Evolutionary conservation across 2,113 vertebrate genomes (phyloP), one percentile per base, ranked within the genome.

Genomic region (Poeciliopsis prolifica): DNA sequence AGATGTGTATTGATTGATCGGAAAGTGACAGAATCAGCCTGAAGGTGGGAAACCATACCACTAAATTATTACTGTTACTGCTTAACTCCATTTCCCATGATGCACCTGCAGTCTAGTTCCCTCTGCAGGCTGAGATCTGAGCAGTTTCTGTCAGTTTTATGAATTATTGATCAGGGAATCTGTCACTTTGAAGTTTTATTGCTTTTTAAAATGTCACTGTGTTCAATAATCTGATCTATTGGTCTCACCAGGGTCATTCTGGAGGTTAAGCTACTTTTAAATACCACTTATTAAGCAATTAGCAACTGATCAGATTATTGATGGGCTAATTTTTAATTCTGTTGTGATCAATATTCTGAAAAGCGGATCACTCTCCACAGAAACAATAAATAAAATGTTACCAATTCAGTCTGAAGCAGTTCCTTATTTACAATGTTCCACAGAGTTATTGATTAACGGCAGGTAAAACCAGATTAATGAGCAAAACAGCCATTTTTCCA

Each of bases 171-270:
- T 58, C 44, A 37, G n/a, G 7, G 61, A 31, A 14, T 29, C 19
- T 24, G 24, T 51, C 66, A 29, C 67, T 42, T 42, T 35, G 15
- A 72, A 48, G 51, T 61, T 61, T 60, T 72, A 44, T 61, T 78
- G 48, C 37, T 66, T 30, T 61, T 24, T 10, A 4, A 9, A 17
- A 31, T 29, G 60, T 70, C 61, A 19, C 30, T 71, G n/a, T 60
- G 31, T n/a, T 65, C 22, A 35, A 37, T 37, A 42, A 42, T 19
- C 48, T 19, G 31, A 37, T 19, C 48, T 19, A 54, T 42, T 42
- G 1, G 15, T 54, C 48, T 58, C 6, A 58, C 2, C 19, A n/a
- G 51, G 51, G 51, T 58, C 22, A n/a, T n/a, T 2, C 51, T 58
- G 51, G 22, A 10, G 22, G n/a, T n/a, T 24, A 19, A 58, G 24